Evolutionary conservation across 2,113 vertebrate genomes (phyloP), one percentile per base, ranked within the genome.

Genomic region (Ailurus styani): DNA sequence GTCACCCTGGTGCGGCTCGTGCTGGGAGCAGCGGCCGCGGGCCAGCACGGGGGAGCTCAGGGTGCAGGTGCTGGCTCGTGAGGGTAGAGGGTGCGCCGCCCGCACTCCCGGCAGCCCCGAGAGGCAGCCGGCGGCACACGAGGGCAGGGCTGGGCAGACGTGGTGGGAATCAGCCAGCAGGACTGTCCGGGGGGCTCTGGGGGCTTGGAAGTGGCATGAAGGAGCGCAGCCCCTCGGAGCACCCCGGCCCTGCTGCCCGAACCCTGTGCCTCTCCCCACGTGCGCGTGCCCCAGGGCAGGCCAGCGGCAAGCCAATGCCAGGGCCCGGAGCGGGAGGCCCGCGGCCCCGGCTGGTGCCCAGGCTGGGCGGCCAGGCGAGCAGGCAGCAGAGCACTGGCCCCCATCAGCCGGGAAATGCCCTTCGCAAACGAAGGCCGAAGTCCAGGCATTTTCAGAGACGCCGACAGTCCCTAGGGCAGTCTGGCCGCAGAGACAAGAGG

Each of bases 241-340:
- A 9, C 27, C 27, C 12, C 17, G 54, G 87, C 12, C 77, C 23
- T 7, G 25, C 27, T 27, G 47, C 75, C 27, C 72, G 11, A 77
- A 50, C 27, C 27, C 17, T 0, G 10, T 2, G 18, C 7, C 72
- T 42, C 40, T 75, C 40, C 72, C 23, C 34, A n/a, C 2, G 31
- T 11, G 40, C 9, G 42, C 14, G 1, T 47, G 42, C 29, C 29
- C 29, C 2, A 4, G 0, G 9, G 47, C 29, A 4, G 42, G 25
- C 42, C 72, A 78, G 29, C 5, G 20, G 29, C 9, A 6, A 52
- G 47, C 45, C 8, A 8, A 17, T 31, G 73, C 47, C 47, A 34
- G 45, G 17, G 47, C 17, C 45, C 17, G 34, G 75, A 50, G 29
- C 50, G 31, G 25, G 29, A 17, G 2, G 27, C 64, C 31, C 64